Percentiles rank a stretch among this genome's conserved stretches.
phyloP scores from a whole-genome alignment of 1,140 invertebrate species.

The Hylaeus volcanicus region DNA sequence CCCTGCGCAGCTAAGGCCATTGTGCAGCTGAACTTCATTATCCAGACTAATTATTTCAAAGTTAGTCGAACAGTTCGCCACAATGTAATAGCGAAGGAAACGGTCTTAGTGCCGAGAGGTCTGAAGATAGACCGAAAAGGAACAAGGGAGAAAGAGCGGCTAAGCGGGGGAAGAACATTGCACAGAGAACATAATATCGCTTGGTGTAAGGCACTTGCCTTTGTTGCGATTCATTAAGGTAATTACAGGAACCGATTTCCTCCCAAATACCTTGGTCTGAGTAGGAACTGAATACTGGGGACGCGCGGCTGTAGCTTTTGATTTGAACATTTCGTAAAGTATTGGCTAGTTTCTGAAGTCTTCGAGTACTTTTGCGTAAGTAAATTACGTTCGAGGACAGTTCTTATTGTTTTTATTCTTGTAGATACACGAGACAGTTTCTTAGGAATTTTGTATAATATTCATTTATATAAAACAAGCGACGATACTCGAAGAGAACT shows the following conservation, averaged over 20 bases:
- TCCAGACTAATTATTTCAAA: slow-evolving; percentile 79
- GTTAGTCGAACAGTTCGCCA: slow-evolving; percentile 78
- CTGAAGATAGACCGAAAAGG: slow-evolving; percentile 49
- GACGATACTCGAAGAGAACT: no score
- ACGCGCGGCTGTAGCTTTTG: neutral
- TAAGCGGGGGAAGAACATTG: slow-evolving; percentile 32
- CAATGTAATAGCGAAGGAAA: slow-evolving; percentile 76
- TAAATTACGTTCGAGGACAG: no score
- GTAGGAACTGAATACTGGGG: slow-evolving; percentile 54
- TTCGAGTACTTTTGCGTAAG: no score
- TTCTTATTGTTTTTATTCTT: no score
- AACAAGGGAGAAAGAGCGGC: slow-evolving; percentile 17
- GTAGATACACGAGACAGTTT: no score
- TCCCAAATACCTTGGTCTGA: slow-evolving; percentile 45
- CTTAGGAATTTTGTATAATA: no score
- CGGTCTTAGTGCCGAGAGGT: slow-evolving; percentile 63
- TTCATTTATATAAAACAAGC: no score
- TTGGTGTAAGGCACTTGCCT: slow-evolving; percentile 49
- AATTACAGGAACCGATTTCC: slow-evolving; percentile 68
- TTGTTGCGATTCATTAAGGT: slow-evolving; percentile 71
- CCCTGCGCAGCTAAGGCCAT: slow-evolving; percentile 66
- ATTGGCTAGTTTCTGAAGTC: no score
- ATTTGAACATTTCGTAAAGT: neutral
- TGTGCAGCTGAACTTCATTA: slow-evolving; percentile 77
- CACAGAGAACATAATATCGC: slow-evolving; percentile 57